Evolutionary conservation across 2,797 vertebrate species (phyloP), one percentile per base, ranked within the genome.

Genomic region (Gymnodraco acuticeps): DNA sequence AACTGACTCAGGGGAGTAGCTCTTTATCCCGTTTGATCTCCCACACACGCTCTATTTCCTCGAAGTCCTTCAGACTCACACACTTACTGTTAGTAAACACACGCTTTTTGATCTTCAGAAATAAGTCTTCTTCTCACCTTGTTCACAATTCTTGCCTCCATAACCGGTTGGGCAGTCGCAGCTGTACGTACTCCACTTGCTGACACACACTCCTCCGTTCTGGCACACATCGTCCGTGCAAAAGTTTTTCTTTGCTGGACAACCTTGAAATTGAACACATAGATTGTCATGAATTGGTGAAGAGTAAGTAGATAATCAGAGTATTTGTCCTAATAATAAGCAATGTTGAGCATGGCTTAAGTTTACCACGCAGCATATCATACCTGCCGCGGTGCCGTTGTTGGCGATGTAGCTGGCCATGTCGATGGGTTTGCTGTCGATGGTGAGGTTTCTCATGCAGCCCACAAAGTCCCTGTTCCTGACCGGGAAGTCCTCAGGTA

Each of bases 401-500:
- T 99, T 99, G 73, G 98, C 98, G 0, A 99, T 98, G 92, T 94
- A 99, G 85, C 95, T 93, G 16, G 96, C 98, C 98, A 99, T 98
- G 92, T 99, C 98, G 0, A 97, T 90, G 0, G 94, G 91, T 75
- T 95, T 95, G 93, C 93, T 97, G 77, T 99, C 98, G 0, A 99
- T 95, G 19, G 95, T 97, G 63, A 99, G 94, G 94, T 98, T 97
- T 73, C 97, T 96, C 96, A 99, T 98, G 93, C 98, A 99, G 82
- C 98, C 98, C 0, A 98, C 92, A 10, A 99, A 99, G 90, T 99
- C 95, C 12, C 97, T 95, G 93, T 97, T 99, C 76, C 93, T 94
- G 81, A 99, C 96, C 0, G 98, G 98, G 78, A 99, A 99, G 89
- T 97, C 98, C 80, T 99, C 98, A 0, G 98, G 98, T 58, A 99